phyloP scores from a whole-genome alignment of 1,140 invertebrate genomes.

The Bombus ignitus region DNA sequence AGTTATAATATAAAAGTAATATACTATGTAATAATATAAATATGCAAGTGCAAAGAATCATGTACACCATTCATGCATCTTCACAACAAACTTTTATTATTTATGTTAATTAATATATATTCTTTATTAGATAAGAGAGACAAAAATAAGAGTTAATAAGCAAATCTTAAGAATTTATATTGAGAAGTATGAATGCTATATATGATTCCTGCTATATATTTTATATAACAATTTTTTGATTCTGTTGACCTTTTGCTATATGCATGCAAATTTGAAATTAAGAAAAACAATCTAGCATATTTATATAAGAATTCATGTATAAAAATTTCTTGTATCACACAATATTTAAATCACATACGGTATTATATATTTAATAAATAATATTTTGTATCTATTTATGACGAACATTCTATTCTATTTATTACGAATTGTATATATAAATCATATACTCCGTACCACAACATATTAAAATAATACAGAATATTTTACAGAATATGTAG shows the following conservation, averaged over 20 bases:
- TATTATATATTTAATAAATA: background rate
- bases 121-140: background rate
- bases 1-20: constrained; percentile 11
- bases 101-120: background rate
- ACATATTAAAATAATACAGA: constrained; percentile 12
- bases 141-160: background rate
- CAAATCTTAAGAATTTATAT: background rate
- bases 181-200: constrained; percentile 3
- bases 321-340: too few relatives aligned
- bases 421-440: constrained; percentile 8
- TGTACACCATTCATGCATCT: constrained; percentile 16
- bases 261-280: constrained; percentile 37
- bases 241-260: constrained; percentile 10
- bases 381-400: constrained; percentile 1
- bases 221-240: constrained; percentile 23
- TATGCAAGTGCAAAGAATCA: constrained; percentile 19
- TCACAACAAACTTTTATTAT: background rate
- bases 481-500: constrained; percentile 22
- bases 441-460: constrained; percentile 16
- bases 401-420: background rate
- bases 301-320: background rate
- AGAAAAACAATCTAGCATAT: constrained; percentile 2
- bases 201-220: constrained; percentile 9
- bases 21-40: constrained; percentile 4
- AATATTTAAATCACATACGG: background rate